Base-by-base conservation (phyloP, 2,888 invertebrate species). In the Sabatieria punctata region DNA sequence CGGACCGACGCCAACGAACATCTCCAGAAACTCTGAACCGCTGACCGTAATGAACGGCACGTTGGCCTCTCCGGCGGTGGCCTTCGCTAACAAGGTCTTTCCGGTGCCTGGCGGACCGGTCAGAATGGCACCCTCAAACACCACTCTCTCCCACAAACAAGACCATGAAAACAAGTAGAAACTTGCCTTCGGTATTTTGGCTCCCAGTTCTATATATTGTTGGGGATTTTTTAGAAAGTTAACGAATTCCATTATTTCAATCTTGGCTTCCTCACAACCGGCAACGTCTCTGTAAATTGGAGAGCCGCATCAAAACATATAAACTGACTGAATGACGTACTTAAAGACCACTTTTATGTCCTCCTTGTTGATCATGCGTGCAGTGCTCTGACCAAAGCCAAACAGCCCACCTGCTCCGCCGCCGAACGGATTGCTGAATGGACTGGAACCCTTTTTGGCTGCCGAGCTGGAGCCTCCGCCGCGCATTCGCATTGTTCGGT, bases 201-300 rank as follows among this genome's bases (percentile, higher is more conserved):
- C 97, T 46, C 97, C 97, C 46, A 99, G 76, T 59, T 93, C 86
- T 56, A 85, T 81, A 65, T 99, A 97, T 63, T 95, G 93, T 60
- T 91, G 85, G 1, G 97, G 95, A 72, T 97, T 93, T 68, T 95
- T 97, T 36, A 99, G 71, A 63, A 97, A 99, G 70, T 99, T 97
- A 0, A 99, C 97, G 74, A 99, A 99, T 66, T 99, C 97, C 93
- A 97, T 93, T 54, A 97, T 99, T 74, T 99, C 97, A 55, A 95
- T 80, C 73, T 99, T 99, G 1, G 97, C 97, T 71, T 99, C 97
- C 70, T 99, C 97, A 68, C 97, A 97, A 22, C 97, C 97, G 56
- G 97, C 97, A 0, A 99, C 97, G 73, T 99, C 95, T 67, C 86
- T 86, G 6, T 21, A 11, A 6, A 4, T 4, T 13, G n/a, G n/a